Evolutionary conservation across 2,888 invertebrate genomes (phyloP).

Genomic region (Taenaris catops): DNA sequence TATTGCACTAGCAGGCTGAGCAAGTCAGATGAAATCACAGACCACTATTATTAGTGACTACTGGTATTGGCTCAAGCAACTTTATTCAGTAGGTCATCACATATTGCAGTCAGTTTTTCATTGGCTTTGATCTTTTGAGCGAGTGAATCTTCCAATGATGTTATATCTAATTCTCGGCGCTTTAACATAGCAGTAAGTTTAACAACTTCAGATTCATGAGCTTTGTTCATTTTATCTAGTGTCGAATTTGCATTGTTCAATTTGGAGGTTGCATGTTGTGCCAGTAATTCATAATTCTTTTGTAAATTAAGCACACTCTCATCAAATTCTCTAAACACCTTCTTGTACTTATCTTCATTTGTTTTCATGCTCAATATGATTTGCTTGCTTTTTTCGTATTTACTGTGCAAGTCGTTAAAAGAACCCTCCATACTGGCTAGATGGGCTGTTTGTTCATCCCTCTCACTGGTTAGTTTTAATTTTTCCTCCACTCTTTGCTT

Average conservation of each 20-base stretch:
- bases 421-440: conserved; percentile 81
- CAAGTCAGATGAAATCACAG: conserved; percentile 36
- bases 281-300: conserved; percentile 91
- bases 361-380: conserved; percentile 74
- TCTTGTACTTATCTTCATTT: conserved; percentile 84
- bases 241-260: conserved; percentile 88
- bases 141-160: conserved; percentile 89
- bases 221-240: conserved; percentile 85
- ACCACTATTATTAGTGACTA: conserved; percentile 11
- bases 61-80: conserved; percentile 54
- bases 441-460: conserved; percentile 81
- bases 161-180: conserved; percentile 91
- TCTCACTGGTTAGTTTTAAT: conserved; percentile 72
- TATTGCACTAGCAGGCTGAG: conserved; percentile 56
- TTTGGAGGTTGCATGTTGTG: conserved; percentile 93
- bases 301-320: conserved; percentile 86
- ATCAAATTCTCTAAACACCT: conserved; percentile 84
- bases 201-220: conserved; percentile 89
- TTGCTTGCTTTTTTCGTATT: conserved; percentile 83
- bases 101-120: conserved; percentile 92
- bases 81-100: conserved; percentile 93
- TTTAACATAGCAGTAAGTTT: conserved; percentile 92
- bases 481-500: conserved; percentile 77
- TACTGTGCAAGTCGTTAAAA: conserved; percentile 82
- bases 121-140: conserved; percentile 95